A percentile compares a stretch with the other conserved stretches of the same genome.
Evolutionary conservation across 2,888 invertebrate genomes (phyloP).

Genomic region (Hymenopus coronatus): DNA sequence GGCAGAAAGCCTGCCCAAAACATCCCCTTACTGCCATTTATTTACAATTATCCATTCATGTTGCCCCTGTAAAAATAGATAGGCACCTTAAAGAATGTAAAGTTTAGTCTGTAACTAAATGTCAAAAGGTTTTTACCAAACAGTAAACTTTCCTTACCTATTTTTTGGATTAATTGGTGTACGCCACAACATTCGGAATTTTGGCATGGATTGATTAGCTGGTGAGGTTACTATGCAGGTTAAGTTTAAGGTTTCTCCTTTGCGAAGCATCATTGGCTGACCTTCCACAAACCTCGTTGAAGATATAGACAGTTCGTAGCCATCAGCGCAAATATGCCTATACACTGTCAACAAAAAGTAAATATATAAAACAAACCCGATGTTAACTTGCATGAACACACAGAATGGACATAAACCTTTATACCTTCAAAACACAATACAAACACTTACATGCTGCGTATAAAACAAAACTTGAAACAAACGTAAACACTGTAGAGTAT

Average conservation of each 20-base stretch:
- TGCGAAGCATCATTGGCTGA: neutral
- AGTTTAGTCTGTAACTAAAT: too few species aligned
- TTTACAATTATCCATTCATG: neutral
- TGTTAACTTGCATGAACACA: neutral
- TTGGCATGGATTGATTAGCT: neutral
- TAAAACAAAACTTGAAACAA: neutral
- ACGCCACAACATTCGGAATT: constrained; percentile 18
- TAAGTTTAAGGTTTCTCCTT: constrained; percentile 39
- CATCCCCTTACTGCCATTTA: too few species aligned
- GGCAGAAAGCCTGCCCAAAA: too few species aligned
- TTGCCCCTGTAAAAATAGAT: too few species aligned
- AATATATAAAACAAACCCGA: neutral
- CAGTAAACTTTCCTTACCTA: constrained; percentile 2
- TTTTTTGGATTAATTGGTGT: constrained; percentile 12
- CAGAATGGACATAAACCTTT: neutral
- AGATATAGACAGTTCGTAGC: neutral
- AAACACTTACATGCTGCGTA: neutral
- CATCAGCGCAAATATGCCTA: neutral
- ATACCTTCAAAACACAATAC: neutral
- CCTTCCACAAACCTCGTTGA: neutral
- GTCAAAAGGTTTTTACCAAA: neutral
- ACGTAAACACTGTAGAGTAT: neutral
- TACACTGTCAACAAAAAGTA: neutral
- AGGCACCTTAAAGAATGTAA: too few species aligned
- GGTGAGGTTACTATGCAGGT: constrained; percentile 37